These are phyloP conservation scores for Nomada ruficornis DNA, from an alignment of 2,888 invertebrate genomes.

Conservation along the genomic window DNA sequence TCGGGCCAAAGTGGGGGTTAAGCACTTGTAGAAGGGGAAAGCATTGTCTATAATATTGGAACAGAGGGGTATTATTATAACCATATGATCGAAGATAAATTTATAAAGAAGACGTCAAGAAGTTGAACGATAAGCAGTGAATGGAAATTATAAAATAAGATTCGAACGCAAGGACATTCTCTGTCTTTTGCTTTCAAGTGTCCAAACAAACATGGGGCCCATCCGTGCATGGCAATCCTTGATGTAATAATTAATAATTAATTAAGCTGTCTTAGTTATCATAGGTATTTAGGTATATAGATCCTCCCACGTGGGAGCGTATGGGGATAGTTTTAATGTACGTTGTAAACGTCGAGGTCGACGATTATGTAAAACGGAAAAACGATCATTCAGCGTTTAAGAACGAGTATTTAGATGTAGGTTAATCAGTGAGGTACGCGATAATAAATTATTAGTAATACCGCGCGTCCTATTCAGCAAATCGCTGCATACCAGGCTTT, in stretches of 20 bases:
- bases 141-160: not conserved
- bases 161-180: constrained; percentile 2
- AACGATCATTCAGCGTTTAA: constrained; percentile 23
- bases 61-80: constrained; percentile 1
- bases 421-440: not conserved
- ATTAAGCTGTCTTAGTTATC: constrained; percentile 53
- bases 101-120: not conserved
- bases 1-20: constrained; percentile 43
- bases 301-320: constrained; percentile 55
- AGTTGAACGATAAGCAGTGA: constrained; percentile 3
- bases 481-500: too few species aligned
- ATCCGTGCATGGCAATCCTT: constrained; percentile 46
- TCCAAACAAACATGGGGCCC: constrained; percentile 21
- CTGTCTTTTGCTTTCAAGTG: not conserved
- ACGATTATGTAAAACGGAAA: constrained; percentile 58
- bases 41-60: constrained; percentile 32
- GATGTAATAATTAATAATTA: constrained; percentile 68
- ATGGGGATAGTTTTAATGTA: constrained; percentile 22
- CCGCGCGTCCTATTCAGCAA: too few species aligned
- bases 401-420: constrained; percentile 18
- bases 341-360: constrained; percentile 43
- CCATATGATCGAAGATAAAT: not conserved
- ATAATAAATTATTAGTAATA: too few species aligned
- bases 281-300: constrained; percentile 65
- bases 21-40: constrained; percentile 6